Percentiles rank a stretch among this genome's conserved stretches.
Evolutionary conservation across 2,113 vertebrate genomes (phyloP).

Genomic region (Lycaon pictus): DNA sequence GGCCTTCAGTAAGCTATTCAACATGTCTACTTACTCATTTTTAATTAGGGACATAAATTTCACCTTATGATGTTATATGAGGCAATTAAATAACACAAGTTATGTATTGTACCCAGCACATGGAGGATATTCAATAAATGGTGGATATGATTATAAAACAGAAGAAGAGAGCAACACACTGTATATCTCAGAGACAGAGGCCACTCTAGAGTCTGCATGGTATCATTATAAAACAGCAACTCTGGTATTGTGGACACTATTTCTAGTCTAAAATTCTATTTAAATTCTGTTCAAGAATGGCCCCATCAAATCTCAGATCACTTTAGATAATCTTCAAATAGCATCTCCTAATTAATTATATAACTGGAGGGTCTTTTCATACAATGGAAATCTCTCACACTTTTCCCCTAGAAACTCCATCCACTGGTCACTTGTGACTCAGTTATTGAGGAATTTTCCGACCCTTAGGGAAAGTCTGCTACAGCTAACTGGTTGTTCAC

Average conservation of each 20-base stretch:
- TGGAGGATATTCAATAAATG: background rate
- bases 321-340: conserved; percentile 48
- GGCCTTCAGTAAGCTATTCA: background rate
- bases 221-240: background rate
- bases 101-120: background rate
- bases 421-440: background rate
- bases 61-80: background rate
- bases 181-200: background rate
- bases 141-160: background rate
- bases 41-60: conserved; percentile 8
- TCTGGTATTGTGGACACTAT: background rate
- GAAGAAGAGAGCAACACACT: background rate
- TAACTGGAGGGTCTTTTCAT: background rate
- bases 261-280: conserved; percentile 31
- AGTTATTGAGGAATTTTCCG: background rate
- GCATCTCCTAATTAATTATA: background rate
- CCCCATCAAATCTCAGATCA: background rate
- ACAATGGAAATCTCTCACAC: background rate
- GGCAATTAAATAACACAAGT: background rate
- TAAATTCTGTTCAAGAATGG: background rate
- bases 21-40: background rate
- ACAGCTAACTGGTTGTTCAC: background rate
- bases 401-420: background rate
- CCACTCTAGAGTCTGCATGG: background rate
- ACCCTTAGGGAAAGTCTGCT: background rate